Evolutionary conservation across 2,797 vertebrate genomes (phyloP), one percentile per base, ranked within the genome.

Genomic region (Chelon labrosus): DNA sequence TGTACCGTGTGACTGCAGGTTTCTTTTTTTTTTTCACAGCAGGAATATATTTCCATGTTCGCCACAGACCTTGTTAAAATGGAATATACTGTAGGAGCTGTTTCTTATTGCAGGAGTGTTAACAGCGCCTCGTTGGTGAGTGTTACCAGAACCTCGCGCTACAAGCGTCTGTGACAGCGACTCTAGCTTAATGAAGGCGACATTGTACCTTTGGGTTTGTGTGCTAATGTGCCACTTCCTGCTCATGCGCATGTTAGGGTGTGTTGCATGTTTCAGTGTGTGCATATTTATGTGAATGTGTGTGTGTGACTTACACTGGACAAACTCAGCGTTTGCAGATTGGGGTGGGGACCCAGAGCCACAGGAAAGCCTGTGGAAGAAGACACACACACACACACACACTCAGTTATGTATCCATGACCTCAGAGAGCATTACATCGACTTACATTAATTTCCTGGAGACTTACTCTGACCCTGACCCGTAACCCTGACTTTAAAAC

Each of bases 321-420:
- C 66, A 55, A 75, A 79, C 75, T 79, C 44, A 75, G 59, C 20
- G 54, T 41, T 35, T 74, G 60, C 60, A 69, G 59, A 50, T 60
- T 66, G 72, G 82, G 83, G 83, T 83, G 89, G 85, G 73, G 81
- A 80, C 70, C 64, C 62, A 69, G 77, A 82, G 85, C 77, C 77
- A 86, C 89, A 91, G 93, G 92, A 93, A 92, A 89, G 82, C 73
- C 87, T 82, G 79, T 72, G 66, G 71, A 79, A 71, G 79, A 80
- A 86, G 67, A 71, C 47, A 80, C 68, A 64, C 62, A 51, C 57
- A 49, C 35, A 51, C 57, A 49, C 35, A 72, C 53, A 78, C 64
- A 74, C 58, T 76, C 57, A 69, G 31, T 35, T 35, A 7, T 35
- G 31, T 35, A 35, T 35, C 31, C 31, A 35, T 35, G 31, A 35